These are phyloP conservation scores for Hippocampus zosterae DNA, from an alignment of 2,113 vertebrate genomes.

Conservation along the genomic window DNA sequence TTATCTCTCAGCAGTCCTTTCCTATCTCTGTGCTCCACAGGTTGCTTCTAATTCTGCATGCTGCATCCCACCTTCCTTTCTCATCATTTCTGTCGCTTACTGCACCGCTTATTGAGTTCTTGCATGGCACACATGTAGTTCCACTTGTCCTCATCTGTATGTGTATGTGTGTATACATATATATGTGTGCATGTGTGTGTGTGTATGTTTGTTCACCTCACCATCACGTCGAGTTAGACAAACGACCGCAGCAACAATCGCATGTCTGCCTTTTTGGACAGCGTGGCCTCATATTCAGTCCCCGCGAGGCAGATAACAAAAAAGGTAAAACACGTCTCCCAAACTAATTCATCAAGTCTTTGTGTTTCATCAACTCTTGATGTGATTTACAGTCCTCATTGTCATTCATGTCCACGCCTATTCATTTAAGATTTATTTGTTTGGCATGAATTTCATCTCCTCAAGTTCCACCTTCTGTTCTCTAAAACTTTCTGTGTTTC, in stretches of 20 bases:
- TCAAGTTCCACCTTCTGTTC: background rate
- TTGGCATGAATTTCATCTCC: background rate
- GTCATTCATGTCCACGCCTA: conserved; percentile 17
- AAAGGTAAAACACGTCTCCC: conserved; percentile 79
- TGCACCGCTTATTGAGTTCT: conserved; percentile 11
- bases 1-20: conserved; percentile 6
- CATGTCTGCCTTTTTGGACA: conserved; percentile 86
- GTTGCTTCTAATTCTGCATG: conserved; percentile 13
- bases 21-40: conserved; percentile 10
- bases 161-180: background rate
- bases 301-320: conserved; percentile 77
- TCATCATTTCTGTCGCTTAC: conserved; percentile 13
- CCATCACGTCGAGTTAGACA: conserved; percentile 74
- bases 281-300: conserved; percentile 71
- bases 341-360: conserved; percentile 26
- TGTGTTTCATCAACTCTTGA: conserved; percentile 14
- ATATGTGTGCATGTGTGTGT: conserved; percentile 4
- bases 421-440: background rate
- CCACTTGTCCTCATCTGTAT: conserved; percentile 52
- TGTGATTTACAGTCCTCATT: conserved; percentile 24
- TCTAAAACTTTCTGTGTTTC: conserved; percentile 9
- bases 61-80: conserved; percentile 10
- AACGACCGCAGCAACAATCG: conserved; percentile 78
- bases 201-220: conserved; percentile 52
- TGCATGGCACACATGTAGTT: conserved; percentile 30